Evolutionary conservation across 1,140 invertebrate genomes (phyloP), one percentile per base, ranked within the genome.

Genomic region (Atta texana): DNA sequence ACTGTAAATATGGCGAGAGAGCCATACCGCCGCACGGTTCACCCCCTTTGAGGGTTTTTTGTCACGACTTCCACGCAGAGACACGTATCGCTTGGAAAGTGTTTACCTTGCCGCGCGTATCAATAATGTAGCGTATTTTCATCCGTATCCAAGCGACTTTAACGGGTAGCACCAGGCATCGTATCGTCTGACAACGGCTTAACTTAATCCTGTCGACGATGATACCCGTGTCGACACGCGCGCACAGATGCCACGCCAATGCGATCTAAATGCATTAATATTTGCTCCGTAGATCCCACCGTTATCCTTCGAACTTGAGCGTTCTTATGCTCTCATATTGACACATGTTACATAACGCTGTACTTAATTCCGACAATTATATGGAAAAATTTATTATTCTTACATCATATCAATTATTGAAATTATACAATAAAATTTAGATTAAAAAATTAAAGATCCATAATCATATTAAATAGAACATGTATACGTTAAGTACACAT

Each of bases 1-100:
- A 75, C 34, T 72, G 88, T 76, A 89, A 89, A 89, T 89, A 89
- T 88, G 68, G 51, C 68, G 69, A 86, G 84, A 77, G 39, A 31
- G 51, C 12, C 21, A 21, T 74, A 59, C 69, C 77, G 34, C 51
- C 21, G 51, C 59, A 78, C 39, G 39, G 77, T 81, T 71, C 78
- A 44, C 39, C 24, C n/a, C 49, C 77, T 80, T 80, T 31, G 69
- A 84, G 57, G 10, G 55, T 69, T 84, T 84, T 84, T 75, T 34
- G 69, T 39, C 69, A 3, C 69, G 80, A 84, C 80, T 84, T 84
- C 5, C 69, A 34, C 68, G 69, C 69, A 63, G 69, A 74, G 80
- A 84, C 80, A 84, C 80, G 69, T 74, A 84, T 84, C 69, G 69
- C 24, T 74, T 21, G 69, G 69, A 0, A 74, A 84, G 55, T 84